Base-by-base conservation (phyloP, 30 jellyfish, hydroid and myxozoan genomes). In the Hydractinia symbiolongicarpus region DNA sequence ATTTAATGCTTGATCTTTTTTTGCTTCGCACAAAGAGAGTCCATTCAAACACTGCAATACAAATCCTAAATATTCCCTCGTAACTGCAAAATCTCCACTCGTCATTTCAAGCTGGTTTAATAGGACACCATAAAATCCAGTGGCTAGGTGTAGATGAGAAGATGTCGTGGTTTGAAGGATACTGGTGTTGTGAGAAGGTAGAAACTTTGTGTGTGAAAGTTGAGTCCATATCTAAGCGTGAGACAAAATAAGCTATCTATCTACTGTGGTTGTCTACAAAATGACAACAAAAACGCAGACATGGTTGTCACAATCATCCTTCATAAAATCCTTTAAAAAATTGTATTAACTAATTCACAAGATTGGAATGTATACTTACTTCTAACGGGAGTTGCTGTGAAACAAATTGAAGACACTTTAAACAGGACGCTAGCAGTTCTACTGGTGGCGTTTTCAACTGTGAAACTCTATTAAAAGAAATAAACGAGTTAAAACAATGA, bases 21-120 rank as follows among this genome's bases (percentile, higher is more conserved):
- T 8, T 4, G 19, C 54, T 60, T 51, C 67, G n/a, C 8, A 21
- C 16, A 55, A 8, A 20, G 69, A 57, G 6, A 30, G 55, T 13
- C 68, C n/a, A 52, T 77, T 6, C 64, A 51, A 81, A 58, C 44
- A 44, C 61, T 44, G 54, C 17, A 64, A 64, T 51, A 64, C 74
- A 13, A 86, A 67, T 30, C 56, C 55, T 11, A 86, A 69, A 74
- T 86, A 86, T 61, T 84, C 91, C 61, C 56, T 72, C 50, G 90
- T 86, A 10, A 86, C 83, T 50, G 81, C 71, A 49, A 55, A 86
- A 44, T 30, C 30, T 21, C 83, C 88, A 54, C 15, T 53, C 17
- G 73, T 69, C 54, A 72, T 55, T 80, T 86, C 95, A 10, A 58
- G 15, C 9, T 61, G 54, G 53, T 50, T 55, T 16, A 86, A 30